phyloP scores from a whole-genome alignment of 30 jellyfish, hydroid and myxozoan genomes.

The Cassiopea xamachana region DNA sequence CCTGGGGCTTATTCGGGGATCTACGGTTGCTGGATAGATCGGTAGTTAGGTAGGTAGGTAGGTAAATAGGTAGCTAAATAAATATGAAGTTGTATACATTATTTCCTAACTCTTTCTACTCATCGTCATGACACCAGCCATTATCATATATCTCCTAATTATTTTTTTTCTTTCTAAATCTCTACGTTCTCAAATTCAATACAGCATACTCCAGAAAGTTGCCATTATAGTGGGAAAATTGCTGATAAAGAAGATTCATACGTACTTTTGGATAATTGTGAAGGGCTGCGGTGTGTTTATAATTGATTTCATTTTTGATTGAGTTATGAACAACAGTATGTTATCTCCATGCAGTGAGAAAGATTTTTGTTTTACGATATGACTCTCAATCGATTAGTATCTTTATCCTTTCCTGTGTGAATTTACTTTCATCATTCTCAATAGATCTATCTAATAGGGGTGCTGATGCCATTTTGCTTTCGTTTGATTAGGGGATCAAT shows the following conservation, averaged over 20 bases:
- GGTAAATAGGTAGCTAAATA: too few relatives aligned
- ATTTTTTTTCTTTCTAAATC: too few relatives aligned
- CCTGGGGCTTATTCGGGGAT: too few relatives aligned
- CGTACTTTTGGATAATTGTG: slow-evolving; percentile 49
- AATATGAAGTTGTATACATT: too few relatives aligned
- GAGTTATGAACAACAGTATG: not conserved
- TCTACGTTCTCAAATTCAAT: not conserved
- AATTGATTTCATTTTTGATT: not conserved
- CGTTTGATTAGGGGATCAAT: slow-evolving; percentile 33
- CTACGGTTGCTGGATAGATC: too few relatives aligned
- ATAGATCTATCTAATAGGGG: not conserved
- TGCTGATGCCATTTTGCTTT: not conserved
- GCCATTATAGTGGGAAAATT: slow-evolving; percentile 57
- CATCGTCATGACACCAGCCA: too few relatives aligned
- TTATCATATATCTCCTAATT: too few relatives aligned
- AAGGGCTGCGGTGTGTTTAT: slow-evolving; percentile 43
- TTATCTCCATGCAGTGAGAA: too few relatives aligned
- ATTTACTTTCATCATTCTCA: not conserved
- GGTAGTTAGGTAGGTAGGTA: too few relatives aligned
- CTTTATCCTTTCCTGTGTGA: not conserved
- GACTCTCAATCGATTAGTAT: not conserved
- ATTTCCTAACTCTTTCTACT: too few relatives aligned
- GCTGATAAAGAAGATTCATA: slow-evolving; percentile 39
- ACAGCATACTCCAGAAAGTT: slow-evolving; percentile 55
- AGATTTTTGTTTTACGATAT: not conserved